A percentile compares a stretch with the other conserved stretches of the same genome.
Evolutionary conservation across 2,113 vertebrate genomes (phyloP).

Genomic region (Cepphus grylle): DNA sequence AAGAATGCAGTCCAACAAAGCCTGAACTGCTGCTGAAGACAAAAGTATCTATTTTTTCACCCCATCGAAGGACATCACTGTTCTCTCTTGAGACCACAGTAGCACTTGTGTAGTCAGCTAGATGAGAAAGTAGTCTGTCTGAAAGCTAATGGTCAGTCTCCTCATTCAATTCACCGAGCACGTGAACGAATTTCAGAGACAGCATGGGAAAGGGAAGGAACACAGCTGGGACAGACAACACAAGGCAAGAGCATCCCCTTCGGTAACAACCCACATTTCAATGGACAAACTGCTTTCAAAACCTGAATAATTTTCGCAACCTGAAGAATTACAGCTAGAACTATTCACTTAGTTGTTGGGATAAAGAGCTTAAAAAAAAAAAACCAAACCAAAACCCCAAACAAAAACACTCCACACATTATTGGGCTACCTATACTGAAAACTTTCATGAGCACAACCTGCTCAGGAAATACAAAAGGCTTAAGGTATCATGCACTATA

Average conservation of each 20-base stretch:
- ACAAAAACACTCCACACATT: background rate
- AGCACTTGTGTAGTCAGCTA: background rate
- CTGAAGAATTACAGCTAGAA: background rate
- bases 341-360: background rate
- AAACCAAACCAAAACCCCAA: background rate
- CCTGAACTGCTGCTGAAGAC: background rate
- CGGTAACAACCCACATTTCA: background rate
- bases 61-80: fast-evolving
- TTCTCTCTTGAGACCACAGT: background rate
- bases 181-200: background rate
- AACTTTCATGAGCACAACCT: background rate
- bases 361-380: background rate
- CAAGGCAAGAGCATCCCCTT: background rate
- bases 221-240: background rate
- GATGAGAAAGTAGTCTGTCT: background rate
- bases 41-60: background rate
- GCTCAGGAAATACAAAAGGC: background rate
- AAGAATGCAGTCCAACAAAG: background rate
- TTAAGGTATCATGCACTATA: background rate
- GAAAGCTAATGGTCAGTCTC: background rate
- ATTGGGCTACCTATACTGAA: background rate
- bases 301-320: background rate
- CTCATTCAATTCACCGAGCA: background rate
- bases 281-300: background rate
- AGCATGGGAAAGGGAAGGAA: background rate